Evolutionary conservation across 2,113 vertebrate species (phyloP), one percentile per base, ranked within the genome.

Genomic region (Nothoprocta perdicaria): DNA sequence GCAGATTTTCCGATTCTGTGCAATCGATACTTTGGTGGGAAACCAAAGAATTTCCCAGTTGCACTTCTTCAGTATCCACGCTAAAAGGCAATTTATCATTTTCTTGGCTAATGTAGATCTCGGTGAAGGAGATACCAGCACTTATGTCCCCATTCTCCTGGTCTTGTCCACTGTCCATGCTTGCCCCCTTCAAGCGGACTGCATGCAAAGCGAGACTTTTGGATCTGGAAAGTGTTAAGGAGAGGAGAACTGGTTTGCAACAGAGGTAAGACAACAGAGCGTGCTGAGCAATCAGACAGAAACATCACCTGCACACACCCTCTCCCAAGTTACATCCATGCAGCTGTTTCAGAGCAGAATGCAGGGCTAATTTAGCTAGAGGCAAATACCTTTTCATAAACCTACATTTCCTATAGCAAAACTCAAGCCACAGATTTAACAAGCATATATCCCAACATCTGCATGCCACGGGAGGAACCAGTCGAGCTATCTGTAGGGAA

Each of bases 131-230:
- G 92, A 90, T 62, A 45, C 98, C 97, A 62, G 96, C 77, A 35
- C 83, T 92, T 8, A 93, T 80, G 41, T 98, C 98, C 78, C 74
- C 76, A 0, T 75, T 96, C 3, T 98, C 97, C 24, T 71, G 84
- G 0, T 98, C 97, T 48, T 98, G 98, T 3, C 90, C 97, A 0
- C 91, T 93, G 82, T 98, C 98, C 0, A 97, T 94, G 93, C 94
- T 98, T 75, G 94, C 12, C n/a, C 96, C 97, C 66, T 97, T 98
- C 26, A 95, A 82, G 62, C 97, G 96, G 22, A 97, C 80, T 0
- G 96, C 85, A 4, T 98, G 98, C 58, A 98, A 96, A 84, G 98
- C 99, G 23, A 99, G 96, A 92, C 98, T 99, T 97, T 98, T 99
- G 81, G 98, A 99, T 96, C 99, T 99, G 86, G 14, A 82, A 79